A percentile compares a stretch with the other conserved stretches of the same genome.
phyloP scores from a whole-genome alignment of 1,140 invertebrate species.

The Himalopsyche phryganea region DNA sequence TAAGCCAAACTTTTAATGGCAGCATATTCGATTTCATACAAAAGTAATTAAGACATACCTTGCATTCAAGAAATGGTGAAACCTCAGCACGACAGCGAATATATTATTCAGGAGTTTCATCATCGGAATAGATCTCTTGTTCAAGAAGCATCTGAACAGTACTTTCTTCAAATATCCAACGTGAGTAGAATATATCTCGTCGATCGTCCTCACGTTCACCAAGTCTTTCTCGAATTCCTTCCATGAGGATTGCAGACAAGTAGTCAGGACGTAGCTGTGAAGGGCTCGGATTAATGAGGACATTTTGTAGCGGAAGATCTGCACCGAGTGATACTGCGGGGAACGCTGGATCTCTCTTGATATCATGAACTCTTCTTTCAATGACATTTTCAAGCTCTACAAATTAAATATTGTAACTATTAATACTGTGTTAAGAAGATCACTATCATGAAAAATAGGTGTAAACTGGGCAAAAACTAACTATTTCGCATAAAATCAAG shows the following conservation, averaged over 20 bases:
- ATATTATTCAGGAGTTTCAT: conserved; percentile 63
- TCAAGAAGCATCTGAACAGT: conserved; percentile 65
- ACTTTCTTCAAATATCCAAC: conserved; percentile 69
- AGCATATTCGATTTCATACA: too few species aligned
- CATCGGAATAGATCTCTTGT: conserved; percentile 61
- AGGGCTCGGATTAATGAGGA: conserved; percentile 67
- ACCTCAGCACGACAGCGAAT: conserved; percentile 67
- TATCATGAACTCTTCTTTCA: conserved; percentile 45
- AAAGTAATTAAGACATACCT: conserved; percentile 36
- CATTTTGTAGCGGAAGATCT: conserved; percentile 68
- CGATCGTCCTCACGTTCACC: conserved; percentile 58
- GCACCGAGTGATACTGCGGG: conserved; percentile 59
- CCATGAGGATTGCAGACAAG: conserved; percentile 68
- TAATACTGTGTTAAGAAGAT: too few species aligned
- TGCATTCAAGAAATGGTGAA: conserved; percentile 54
- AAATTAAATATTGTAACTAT: too few species aligned
- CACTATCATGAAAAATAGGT: too few species aligned
- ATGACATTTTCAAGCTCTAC: conserved; percentile 51
- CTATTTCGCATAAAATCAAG: too few species aligned
- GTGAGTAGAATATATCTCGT: conserved; percentile 66
- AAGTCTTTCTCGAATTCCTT: conserved; percentile 64
- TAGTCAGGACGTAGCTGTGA: conserved; percentile 68
- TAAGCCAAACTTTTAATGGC: too few species aligned
- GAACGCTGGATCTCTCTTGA: conserved; percentile 49
- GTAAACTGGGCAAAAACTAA: too few species aligned